Evolutionary conservation across 2,113 vertebrate genomes (phyloP), one percentile per base, ranked within the genome.

Genomic region (Connochaetes taurinus): DNA sequence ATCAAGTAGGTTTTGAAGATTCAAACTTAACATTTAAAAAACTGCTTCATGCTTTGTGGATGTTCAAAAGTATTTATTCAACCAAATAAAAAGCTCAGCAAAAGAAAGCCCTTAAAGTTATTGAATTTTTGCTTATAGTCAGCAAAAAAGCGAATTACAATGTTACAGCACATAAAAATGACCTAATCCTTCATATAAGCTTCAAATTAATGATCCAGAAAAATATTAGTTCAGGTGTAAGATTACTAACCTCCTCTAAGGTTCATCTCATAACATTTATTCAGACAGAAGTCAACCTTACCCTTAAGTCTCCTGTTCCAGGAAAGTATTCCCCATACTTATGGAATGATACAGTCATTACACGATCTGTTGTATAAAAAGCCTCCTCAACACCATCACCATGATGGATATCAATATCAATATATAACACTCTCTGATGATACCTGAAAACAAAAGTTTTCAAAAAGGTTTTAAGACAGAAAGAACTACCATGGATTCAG

Each of bases 271-370:
- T 94, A 80, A 85, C n/a, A 60, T 47, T 89, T 95, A 97, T 60
- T 93, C 86, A 62, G 78, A 21, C 40, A 74, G 74, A 13, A 62
- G 97, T 96, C 85, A 96, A 15, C 53, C 99, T 99, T 98, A 99
- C 99, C 98, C 99, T 98, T 87, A 99, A 98, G 93, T 99, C 99
- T 36, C 99, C 99, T 33, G 99, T 99, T 96, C 99, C 99, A 27
- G 99, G 99, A 97, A 99, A 99, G 98, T 99, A 99, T 96, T 99
- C 99, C 91, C 99, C 99, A 76, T 99, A 99, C 55, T 99, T 99
- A 98, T 99, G 99, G 98, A 99, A 99, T 97, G 99, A 99, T 95
- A 99, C 99, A 53, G 99, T 99, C 99, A 99, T 99, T n/a, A 99
- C 99, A 90, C 99, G 99, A 96, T 99, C 99, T 96, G 99, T 99